Evolutionary conservation across 2,797 vertebrate genomes (phyloP).

Genomic region (Anas georgica): DNA sequence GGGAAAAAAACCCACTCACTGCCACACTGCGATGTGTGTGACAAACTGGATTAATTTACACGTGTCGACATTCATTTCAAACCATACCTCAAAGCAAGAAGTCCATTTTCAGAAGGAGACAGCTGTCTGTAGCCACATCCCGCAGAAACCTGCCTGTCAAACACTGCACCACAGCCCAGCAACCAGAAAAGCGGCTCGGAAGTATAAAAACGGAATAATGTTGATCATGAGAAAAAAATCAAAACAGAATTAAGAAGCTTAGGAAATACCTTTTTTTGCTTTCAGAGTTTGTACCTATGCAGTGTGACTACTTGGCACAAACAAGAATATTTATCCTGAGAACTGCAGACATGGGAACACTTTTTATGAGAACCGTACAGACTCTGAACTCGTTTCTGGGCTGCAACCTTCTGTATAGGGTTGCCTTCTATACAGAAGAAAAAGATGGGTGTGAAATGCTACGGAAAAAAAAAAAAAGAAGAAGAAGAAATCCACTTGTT

Average conservation of each 20-base stretch:
- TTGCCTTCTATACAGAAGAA: not conserved
- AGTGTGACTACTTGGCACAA: not conserved
- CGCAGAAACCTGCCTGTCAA: slow-evolving; percentile 10
- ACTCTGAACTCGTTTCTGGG: not conserved
- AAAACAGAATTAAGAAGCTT: accelerated
- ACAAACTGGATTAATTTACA: slow-evolving; percentile 59
- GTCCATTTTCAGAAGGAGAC: slow-evolving; percentile 34
- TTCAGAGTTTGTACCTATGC: not conserved
- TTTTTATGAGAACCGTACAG: accelerated
- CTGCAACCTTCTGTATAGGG: not conserved
- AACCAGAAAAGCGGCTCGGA: not conserved
- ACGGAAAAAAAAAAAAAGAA: not conserved
- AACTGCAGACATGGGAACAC: not conserved
- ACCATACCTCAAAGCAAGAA: not conserved
- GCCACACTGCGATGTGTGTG: slow-evolving; percentile 18
- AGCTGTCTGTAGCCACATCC: slow-evolving; percentile 52
- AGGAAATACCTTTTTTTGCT: not conserved
- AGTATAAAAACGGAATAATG: not conserved
- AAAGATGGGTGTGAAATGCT: not conserved
- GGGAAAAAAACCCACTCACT: not conserved
- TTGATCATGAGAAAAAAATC: not conserved
- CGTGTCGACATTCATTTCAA: slow-evolving; percentile 28
- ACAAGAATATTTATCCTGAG: not conserved
- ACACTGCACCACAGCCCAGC: not conserved
- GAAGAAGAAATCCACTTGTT: not conserved